Evolutionary conservation across 2,888 invertebrate genomes (phyloP).

Genomic region (Cancer borealis): DNA sequence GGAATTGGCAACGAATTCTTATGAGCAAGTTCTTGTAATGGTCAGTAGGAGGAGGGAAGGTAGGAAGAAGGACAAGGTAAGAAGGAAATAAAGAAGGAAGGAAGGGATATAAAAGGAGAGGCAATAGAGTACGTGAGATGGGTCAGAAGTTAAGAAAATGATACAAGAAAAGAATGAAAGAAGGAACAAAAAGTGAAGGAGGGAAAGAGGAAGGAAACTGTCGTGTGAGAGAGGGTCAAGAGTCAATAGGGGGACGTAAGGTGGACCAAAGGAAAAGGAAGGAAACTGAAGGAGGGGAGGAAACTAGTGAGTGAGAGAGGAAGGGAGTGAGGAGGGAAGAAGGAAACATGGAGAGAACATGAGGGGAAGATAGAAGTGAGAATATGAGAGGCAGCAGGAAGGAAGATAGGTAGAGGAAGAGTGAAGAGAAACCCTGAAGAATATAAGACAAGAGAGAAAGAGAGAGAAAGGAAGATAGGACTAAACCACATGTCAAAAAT

Average conservation of each 20-base stretch:
- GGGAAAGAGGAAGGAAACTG: background rate
- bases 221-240: background rate
- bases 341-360: background rate
- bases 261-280: background rate
- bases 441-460: background rate
- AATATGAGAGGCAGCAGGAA: background rate
- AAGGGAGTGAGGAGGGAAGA: background rate
- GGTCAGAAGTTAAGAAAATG: background rate
- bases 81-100: background rate
- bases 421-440: background rate
- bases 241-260: background rate
- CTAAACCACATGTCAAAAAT: background rate
- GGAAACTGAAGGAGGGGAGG: background rate
- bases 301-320: background rate
- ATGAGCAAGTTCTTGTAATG: background rate
- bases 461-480: background rate
- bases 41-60: background rate
- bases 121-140: background rate
- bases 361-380: background rate
- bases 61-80: background rate
- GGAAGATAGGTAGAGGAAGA: background rate
- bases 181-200: background rate
- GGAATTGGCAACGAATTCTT: background rate
- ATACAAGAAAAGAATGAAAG: background rate
- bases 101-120: background rate